phyloP scores from a whole-genome alignment of 2,888 invertebrate genomes.

The Ecliptopera silaceata region DNA sequence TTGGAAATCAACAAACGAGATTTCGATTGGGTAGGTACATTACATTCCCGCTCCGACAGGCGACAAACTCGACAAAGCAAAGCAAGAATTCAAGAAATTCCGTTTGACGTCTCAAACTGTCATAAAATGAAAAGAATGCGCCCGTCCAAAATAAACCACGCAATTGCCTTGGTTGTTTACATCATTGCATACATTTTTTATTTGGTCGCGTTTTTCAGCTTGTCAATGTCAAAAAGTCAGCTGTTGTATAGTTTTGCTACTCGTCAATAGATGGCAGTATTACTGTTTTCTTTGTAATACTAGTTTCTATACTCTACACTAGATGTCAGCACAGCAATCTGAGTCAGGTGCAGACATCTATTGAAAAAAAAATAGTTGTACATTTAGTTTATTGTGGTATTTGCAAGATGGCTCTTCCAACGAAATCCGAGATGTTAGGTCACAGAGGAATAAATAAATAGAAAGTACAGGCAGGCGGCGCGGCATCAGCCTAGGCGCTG shows the following conservation, averaged over 20 bases:
- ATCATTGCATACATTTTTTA: not conserved
- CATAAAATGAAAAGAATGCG: not conserved
- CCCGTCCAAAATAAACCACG: not conserved
- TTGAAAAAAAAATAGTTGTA: no score
- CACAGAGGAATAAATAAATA: no score
- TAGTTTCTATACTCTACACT: conserved; percentile 35
- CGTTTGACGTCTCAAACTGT: conserved; percentile 43
- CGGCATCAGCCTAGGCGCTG: no score
- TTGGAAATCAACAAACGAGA: conserved; percentile 72
- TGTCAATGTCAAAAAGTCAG: conserved; percentile 30
- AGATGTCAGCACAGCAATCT: conserved; percentile 42
- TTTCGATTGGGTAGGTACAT: conserved; percentile 49
- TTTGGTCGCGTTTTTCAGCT: not conserved
- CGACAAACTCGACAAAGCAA: conserved; percentile 9
- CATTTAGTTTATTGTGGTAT: no score
- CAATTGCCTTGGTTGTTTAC: accelerated
- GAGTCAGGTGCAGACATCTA: not conserved
- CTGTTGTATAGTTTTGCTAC: conserved; percentile 25
- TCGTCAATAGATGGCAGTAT: conserved; percentile 18
- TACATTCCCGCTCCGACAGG: conserved; percentile 71
- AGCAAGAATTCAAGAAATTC: conserved; percentile 42
- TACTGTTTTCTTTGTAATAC: not conserved
- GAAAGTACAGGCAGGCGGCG: no score
- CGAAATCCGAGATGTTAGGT: no score
- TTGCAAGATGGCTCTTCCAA: conserved; percentile 2